These are phyloP conservation scores for Holocentrus rufus DNA, from an alignment of 2,797 vertebrate genomes.

Conservation along the genomic window DNA sequence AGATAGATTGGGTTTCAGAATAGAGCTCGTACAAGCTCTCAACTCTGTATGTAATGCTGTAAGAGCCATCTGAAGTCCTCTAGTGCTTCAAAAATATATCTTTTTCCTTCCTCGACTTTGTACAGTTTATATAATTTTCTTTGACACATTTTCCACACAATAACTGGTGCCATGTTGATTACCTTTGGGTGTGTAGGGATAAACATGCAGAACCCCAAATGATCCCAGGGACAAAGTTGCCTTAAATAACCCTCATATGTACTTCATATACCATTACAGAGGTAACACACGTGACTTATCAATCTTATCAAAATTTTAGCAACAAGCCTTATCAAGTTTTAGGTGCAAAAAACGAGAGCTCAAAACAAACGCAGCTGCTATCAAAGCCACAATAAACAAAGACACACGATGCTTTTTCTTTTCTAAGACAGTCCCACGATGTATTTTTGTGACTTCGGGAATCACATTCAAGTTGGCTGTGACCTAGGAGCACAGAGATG, in stretches of 20 bases:
- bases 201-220: slow-evolving; percentile 55
- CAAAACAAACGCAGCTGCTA: slow-evolving; percentile 78
- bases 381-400: slow-evolving; percentile 67
- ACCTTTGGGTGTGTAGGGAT: slow-evolving; percentile 40
- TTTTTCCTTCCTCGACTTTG: slow-evolving; percentile 47
- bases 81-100: slow-evolving; percentile 41
- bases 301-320: slow-evolving; percentile 27
- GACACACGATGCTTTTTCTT: slow-evolving; percentile 60
- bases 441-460: slow-evolving; percentile 56
- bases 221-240: slow-evolving; percentile 48
- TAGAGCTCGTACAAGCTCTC: slow-evolving; percentile 28
- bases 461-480: slow-evolving; percentile 67
- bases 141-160: slow-evolving; percentile 47
- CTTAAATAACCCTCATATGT: slow-evolving; percentile 55
- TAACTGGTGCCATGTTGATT: slow-evolving; percentile 41
- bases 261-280: slow-evolving; percentile 47
- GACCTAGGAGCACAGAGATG: slow-evolving; percentile 59
- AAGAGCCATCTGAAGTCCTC: slow-evolving; percentile 38
- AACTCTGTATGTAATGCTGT: slow-evolving; percentile 22
- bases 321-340: slow-evolving; percentile 46
- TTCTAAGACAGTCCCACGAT: slow-evolving; percentile 56
- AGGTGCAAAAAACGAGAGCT: slow-evolving; percentile 57
- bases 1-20: slow-evolving; percentile 21
- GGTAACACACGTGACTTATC: slow-evolving; percentile 43
- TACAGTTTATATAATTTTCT: slow-evolving; percentile 59